A percentile compares a stretch with the other conserved stretches of the same genome.
These are phyloP conservation scores for Sigmodon hispidus DNA, from an alignment of 2,113 vertebrate genomes.

Conservation along the genomic window DNA sequence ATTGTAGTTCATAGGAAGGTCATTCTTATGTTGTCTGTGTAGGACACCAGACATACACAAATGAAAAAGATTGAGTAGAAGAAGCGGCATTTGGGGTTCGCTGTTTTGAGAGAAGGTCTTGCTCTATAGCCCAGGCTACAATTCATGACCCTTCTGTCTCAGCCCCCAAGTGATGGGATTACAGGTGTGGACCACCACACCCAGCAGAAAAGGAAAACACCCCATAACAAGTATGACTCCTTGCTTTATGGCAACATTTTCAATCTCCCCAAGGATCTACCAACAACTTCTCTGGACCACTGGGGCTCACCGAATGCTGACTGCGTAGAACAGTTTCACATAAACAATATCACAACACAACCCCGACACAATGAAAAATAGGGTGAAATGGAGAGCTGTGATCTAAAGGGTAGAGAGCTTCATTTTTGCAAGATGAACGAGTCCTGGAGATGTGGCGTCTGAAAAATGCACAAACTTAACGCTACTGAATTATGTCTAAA, in stretches of 20 bases:
- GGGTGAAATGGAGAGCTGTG: not conserved
- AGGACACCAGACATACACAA: conserved; percentile 33
- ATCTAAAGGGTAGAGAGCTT: not conserved
- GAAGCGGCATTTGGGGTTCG: not conserved
- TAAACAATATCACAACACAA: not conserved
- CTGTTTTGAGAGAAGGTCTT: not conserved
- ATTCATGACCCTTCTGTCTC: not conserved
- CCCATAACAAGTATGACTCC: not conserved
- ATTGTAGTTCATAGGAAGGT: not conserved
- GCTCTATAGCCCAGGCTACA: not conserved
- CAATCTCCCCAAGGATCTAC: not conserved
- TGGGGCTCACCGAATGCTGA: not conserved
- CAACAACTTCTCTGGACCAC: not conserved
- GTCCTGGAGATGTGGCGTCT: not conserved
- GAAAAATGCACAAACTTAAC: not conserved
- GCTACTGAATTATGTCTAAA: not conserved
- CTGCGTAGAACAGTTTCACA: not conserved
- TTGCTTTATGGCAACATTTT: not conserved
- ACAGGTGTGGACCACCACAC: not conserved
- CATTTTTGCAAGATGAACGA: conserved; percentile 13
- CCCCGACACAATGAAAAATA: conserved; percentile 18
- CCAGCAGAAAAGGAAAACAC: not conserved
- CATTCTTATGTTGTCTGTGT: conserved; percentile 8
- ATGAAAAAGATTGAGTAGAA: not conserved
- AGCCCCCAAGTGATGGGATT: not conserved